Percentiles rank a stretch among this genome's conserved stretches.
phyloP scores from a whole-genome alignment of 2,113 vertebrate species.

The Cebidichthys violaceus region DNA sequence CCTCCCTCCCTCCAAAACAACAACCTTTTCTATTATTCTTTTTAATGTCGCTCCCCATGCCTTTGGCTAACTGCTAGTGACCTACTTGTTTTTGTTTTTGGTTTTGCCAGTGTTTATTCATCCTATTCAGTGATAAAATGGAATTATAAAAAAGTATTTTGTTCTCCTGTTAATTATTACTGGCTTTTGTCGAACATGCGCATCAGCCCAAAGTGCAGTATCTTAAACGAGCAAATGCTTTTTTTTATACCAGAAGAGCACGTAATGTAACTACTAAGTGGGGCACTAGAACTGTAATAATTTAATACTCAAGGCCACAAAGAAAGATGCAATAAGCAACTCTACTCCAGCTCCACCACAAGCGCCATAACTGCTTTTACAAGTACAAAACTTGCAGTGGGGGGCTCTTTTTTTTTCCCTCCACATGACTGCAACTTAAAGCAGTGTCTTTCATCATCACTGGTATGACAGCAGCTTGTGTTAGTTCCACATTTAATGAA shows the following conservation, averaged over 20 bases:
- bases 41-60: conserved; percentile 81
- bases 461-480: conserved; percentile 56
- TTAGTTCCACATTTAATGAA: conserved; percentile 69
- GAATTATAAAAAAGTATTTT: conserved; percentile 79
- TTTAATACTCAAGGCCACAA: conserved; percentile 62
- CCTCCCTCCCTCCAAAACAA: conserved; percentile 72
- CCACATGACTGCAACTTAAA: conserved; percentile 43
- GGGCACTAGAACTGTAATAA: conserved; percentile 68
- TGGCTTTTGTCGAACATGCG: conserved; percentile 56
- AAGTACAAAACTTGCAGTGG: conserved; percentile 23
- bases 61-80: conserved; percentile 80
- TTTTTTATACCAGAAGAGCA: conserved; percentile 26
- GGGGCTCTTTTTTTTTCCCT: neutral
- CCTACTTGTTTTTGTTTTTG: conserved; percentile 83
- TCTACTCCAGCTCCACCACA: conserved; percentile 26
- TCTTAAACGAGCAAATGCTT: conserved; percentile 39
- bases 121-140: conserved; percentile 73
- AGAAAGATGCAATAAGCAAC: conserved; percentile 43
- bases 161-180: conserved; percentile 69
- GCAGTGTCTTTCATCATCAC: conserved; percentile 62
- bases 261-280: conserved; percentile 58
- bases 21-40: conserved; percentile 84
- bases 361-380: conserved; percentile 26
- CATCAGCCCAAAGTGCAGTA: conserved; percentile 50
- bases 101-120: conserved; percentile 74